Evolutionary conservation across 2,797 vertebrate genomes (phyloP), one percentile per base, ranked within the genome.

Genomic region (Danio choprae): DNA sequence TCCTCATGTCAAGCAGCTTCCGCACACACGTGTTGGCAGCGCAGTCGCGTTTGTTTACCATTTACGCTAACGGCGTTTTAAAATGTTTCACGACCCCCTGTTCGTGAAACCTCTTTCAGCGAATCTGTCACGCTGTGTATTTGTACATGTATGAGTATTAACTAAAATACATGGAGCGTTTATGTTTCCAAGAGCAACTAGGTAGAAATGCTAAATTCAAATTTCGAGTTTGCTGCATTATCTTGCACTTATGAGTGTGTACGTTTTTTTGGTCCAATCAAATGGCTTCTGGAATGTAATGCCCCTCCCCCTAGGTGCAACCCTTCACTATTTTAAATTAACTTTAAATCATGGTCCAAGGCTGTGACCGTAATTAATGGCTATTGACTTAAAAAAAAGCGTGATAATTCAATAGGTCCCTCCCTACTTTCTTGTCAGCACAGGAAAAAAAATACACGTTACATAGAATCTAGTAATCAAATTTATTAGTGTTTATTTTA

Each of bases 1-100:
- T 53, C 58, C 20, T 63, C 29, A 38, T 46, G 69, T 74, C 40
- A 63, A 29, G 11, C 71, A 62, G 62, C 53, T 68, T 68, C 36
- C 76, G 22, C 71, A n/a, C 71, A 7, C 62, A 60, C 59, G 77
- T 82, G 83, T 68, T 77, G 20, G 43, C 43, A 41, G 58, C 15
- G 77, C 63, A 22, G 29, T 22, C 4, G 48, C 64, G 41, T 76
- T 64, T 78, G 78, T 78, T 65, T 65, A 74, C 50, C 44, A 73
- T 76, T 59, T 64, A 55, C 53, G 22, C 41, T 58, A 51, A 41
- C 6, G 9, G n/a, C 58, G 12, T 20, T 58, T 79, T 16, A 7
- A 73, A 73, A 16, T 38, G 10, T 58, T 44, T 55, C 7, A 51
- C 6, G 36, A 29, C 29, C 29, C 3, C 29, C n/a, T 13, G 8